Conservation (phyloP, 2,113 vertebrate species). For the Paralichthys olivaceus region DNA sequence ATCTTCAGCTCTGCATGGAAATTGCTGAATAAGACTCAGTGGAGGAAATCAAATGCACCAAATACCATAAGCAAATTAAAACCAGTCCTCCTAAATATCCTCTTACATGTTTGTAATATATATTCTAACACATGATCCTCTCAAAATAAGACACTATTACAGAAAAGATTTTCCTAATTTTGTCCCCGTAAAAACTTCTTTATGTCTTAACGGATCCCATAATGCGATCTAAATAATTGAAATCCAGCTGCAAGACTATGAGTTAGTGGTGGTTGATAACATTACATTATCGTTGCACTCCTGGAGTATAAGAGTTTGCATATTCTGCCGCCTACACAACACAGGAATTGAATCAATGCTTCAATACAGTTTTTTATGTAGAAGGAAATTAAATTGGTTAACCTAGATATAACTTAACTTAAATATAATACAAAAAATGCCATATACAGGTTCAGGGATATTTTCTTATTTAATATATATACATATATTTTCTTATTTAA, state of each 20-base stretch:
- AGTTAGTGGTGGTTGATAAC: background rate
- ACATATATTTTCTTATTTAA: background rate
- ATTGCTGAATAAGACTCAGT: background rate
- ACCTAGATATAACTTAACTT: background rate
- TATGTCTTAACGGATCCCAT: background rate
- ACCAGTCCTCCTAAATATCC: background rate
- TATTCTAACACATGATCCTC: background rate
- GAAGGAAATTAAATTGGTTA: background rate
- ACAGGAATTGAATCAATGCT: constrained; percentile 16
- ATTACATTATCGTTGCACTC: background rate
- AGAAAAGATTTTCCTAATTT: background rate
- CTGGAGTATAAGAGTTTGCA: background rate
- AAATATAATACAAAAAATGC: too few species aligned
- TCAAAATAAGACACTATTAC: background rate
- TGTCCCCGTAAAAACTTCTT: background rate
- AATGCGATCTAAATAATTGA: constrained; percentile 9
- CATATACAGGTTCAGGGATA: background rate
- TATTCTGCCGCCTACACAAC: background rate
- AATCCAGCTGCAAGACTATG: background rate
- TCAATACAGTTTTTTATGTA: background rate
- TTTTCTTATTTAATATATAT: background rate
- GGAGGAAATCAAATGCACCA: background rate
- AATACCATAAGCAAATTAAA: background rate
- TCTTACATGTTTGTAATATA: background rate
- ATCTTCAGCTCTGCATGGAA: background rate